A percentile compares a stretch with the other conserved stretches of the same genome.
Evolutionary conservation across 2,113 vertebrate species (phyloP).

Genomic region (Okapia johnstoni): DNA sequence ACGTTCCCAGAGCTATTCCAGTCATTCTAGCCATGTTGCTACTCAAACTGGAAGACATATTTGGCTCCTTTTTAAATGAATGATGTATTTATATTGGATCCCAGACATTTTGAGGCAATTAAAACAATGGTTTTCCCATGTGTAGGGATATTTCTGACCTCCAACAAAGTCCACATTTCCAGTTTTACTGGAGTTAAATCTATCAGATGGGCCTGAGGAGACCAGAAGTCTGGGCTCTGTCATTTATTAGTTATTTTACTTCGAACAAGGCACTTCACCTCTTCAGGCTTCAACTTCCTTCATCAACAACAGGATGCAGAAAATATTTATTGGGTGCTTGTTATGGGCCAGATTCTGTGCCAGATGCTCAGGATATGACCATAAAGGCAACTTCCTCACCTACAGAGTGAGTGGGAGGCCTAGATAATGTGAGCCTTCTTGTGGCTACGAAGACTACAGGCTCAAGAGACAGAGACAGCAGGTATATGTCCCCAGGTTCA

Average conservation of each 20-base stretch:
- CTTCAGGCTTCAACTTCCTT: slow-evolving; percentile 32
- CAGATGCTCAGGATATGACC: not conserved
- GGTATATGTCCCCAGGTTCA: not conserved
- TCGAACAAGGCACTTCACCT: slow-evolving; percentile 28
- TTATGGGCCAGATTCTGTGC: not conserved
- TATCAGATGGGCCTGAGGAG: slow-evolving; percentile 45
- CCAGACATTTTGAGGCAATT: slow-evolving; percentile 16
- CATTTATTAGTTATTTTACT: slow-evolving; percentile 64
- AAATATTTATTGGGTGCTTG: slow-evolving; percentile 13
- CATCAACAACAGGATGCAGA: slow-evolving; percentile 30
- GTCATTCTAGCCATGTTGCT: not conserved
- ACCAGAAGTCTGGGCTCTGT: slow-evolving; percentile 53
- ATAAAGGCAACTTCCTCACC: not conserved
- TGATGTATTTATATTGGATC: slow-evolving; percentile 33
- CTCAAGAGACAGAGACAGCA: not conserved
- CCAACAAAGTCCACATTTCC: slow-evolving; percentile 13
- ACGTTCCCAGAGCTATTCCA: not conserved
- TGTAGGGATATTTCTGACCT: slow-evolving; percentile 47
- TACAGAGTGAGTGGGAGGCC: not conserved
- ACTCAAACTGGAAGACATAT: not conserved
- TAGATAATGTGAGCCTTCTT: not conserved
- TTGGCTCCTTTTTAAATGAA: slow-evolving; percentile 22
- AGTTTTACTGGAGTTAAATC: slow-evolving; percentile 39
- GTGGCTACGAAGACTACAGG: not conserved
- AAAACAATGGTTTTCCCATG: slow-evolving; percentile 33